Evolutionary conservation across 2,888 invertebrate genomes (phyloP).

Genomic region (Chirona hameri): DNA sequence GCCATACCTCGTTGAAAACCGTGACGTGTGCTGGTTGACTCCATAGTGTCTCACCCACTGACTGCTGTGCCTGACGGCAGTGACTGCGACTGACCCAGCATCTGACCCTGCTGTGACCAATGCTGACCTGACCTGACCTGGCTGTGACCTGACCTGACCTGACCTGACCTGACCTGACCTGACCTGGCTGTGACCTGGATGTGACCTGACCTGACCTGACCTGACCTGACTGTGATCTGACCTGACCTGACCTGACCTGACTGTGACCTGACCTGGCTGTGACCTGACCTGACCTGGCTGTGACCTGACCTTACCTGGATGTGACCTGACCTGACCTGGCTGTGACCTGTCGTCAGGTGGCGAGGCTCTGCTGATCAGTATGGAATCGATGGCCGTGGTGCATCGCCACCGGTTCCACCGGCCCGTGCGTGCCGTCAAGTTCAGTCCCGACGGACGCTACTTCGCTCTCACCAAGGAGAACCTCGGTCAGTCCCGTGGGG

Average conservation of each 20-base stretch:
- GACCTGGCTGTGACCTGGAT: neutral
- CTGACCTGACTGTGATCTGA: neutral
- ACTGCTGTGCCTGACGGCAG: too few species aligned
- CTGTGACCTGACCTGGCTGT: neutral
- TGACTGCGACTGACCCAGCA: too few species aligned
- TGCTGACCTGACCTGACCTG: too few species aligned
- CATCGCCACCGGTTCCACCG: constrained; percentile 79
- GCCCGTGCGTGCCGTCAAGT: constrained; percentile 70
- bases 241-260: too few species aligned
- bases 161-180: neutral
- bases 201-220: too few species aligned
- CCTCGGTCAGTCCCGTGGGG: constrained; percentile 46
- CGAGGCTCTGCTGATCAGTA: constrained; percentile 77
- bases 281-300: neutral
- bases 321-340: neutral
- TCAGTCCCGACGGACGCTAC: constrained; percentile 90
- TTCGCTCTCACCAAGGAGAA: constrained; percentile 86
- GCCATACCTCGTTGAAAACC: too few species aligned
- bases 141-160: neutral
- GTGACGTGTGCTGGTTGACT: too few species aligned
- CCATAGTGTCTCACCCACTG: too few species aligned
- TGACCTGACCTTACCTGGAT: neutral
- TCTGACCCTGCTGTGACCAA: too few species aligned
- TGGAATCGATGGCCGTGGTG: constrained; percentile 75
- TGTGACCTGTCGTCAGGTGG: constrained; percentile 56